Evolutionary conservation across 2,888 invertebrate species (phyloP), one percentile per base, ranked within the genome.

Genomic region (Nezara viridula): DNA sequence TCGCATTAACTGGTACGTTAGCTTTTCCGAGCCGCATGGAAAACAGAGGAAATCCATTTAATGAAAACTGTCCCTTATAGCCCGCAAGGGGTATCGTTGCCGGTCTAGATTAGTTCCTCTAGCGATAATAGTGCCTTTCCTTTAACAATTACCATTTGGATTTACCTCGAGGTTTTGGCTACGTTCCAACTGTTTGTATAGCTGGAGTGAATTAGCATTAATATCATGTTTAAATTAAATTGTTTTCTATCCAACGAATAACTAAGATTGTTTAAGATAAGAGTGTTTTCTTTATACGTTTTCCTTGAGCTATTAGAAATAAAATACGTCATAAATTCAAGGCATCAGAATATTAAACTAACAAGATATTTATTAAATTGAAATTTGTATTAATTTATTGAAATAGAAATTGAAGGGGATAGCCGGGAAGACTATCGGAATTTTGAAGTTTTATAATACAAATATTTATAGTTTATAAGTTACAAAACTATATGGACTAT

Each of bases 11-110:
- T 27, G 27, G 66, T 14, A 37, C 32, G 66, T 73, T 37, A 73
- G 66, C 32, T 37, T 37, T 37, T 19, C 66, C 66, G 19, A 73
- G 66, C 66, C 32, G 7, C 2, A 6, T 19, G 37, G 66, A 73
- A 37, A 73, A 73, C 66, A 73, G 66, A 73, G 66, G 37, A 73
- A 73, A 73, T 21, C 37, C 66, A 37, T 73, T 73, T 73, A 73
- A 73, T 21, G 66, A 73, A 73, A 73, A 73, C 32, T 19, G 37
- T 55, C 66, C 66, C 37, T 60, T 27, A 60, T 19, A 27, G 10
- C 9, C 55, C 9, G 52, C n/a, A 27, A 27, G 55, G 55, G n/a
- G 14, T 66, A 32, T 21, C 32, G 66, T 73, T 73, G 9, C 37
- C 21, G 32, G 3, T 7, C 7, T 32, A 19, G 66, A 73, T 73